A percentile compares a stretch with the other conserved stretches of the same genome.
Conservation (phyloP, 2,113 vertebrate genomes). For the Clarias magur region DNA sequence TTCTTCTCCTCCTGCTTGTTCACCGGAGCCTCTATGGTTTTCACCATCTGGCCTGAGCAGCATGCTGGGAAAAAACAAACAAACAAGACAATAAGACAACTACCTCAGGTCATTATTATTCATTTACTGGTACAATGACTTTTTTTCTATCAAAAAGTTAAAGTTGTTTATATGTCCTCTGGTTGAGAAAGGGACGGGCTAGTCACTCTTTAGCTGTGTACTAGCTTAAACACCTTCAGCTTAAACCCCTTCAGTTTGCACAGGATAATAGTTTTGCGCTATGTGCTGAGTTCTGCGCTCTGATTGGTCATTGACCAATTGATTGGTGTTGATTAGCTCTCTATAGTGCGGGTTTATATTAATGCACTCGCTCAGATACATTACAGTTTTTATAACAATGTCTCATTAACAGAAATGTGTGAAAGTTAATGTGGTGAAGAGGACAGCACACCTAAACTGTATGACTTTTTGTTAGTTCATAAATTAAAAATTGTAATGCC, state of each 20-base stretch:
- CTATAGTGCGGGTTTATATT: background rate
- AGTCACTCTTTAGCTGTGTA: too few species aligned
- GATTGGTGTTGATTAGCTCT: background rate
- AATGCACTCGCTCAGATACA: background rate
- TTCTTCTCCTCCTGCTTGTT: slow-evolving; percentile 93
- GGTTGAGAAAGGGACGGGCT: too few species aligned
- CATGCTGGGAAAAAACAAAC: slow-evolving; percentile 77
- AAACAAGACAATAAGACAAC: background rate
- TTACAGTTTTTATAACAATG: background rate
- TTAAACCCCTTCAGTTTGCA: too few species aligned
- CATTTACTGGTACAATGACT: background rate
- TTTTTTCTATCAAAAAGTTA: background rate
- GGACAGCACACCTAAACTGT: background rate
- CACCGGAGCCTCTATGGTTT: slow-evolving; percentile 83
- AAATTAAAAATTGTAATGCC: too few species aligned
- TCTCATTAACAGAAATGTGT: background rate
- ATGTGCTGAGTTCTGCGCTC: background rate
- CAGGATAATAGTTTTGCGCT: background rate
- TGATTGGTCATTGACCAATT: background rate
- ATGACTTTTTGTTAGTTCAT: too few species aligned
- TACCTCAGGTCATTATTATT: background rate
- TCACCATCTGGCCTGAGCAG: slow-evolving; percentile 87
- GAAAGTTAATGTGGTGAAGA: background rate
- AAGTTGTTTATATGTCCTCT: background rate
- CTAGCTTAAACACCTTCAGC: too few species aligned